These are phyloP conservation scores for Drosophila sp. DNA, from an alignment of 1,140 invertebrate species.

Conservation along the genomic window DNA sequence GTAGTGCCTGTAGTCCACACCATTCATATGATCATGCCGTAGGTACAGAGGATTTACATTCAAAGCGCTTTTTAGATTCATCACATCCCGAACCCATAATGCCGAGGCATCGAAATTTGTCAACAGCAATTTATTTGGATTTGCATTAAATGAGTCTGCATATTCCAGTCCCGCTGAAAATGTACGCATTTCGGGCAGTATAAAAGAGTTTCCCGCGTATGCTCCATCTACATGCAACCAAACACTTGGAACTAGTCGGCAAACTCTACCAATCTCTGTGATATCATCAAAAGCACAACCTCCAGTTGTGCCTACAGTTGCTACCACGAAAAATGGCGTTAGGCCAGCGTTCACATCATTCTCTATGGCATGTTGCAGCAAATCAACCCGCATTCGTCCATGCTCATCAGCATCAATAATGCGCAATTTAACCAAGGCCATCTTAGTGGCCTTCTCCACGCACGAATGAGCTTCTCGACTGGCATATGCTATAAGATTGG, in stretches of 20 bases:
- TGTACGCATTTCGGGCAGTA: slow-evolving; percentile 91
- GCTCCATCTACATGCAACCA: slow-evolving; percentile 92
- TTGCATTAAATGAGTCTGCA: slow-evolving; percentile 95
- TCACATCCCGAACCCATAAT: slow-evolving; percentile 93
- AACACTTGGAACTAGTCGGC: slow-evolving; percentile 86
- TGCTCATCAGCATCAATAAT: slow-evolving; percentile 94
- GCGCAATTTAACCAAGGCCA: slow-evolving; percentile 93
- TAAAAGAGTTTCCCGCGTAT: slow-evolving; percentile 93
- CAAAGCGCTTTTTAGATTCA: slow-evolving; percentile 92
- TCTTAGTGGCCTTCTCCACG: slow-evolving; percentile 97
- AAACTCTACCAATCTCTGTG: slow-evolving; percentile 91
- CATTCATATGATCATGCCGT: slow-evolving; percentile 89
- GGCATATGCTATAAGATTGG: slow-evolving; percentile 93
- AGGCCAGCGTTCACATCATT: slow-evolving; percentile 92
- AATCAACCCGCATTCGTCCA: slow-evolving; percentile 89
- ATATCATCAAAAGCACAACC: slow-evolving; percentile 93
- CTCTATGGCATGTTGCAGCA: slow-evolving; percentile 88
- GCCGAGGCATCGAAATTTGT: slow-evolving; percentile 96
- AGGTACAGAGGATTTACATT: slow-evolving; percentile 96
- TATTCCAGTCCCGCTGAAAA: slow-evolving; percentile 91
- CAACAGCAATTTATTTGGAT: slow-evolving; percentile 96
- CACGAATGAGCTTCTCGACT: slow-evolving; percentile 94
- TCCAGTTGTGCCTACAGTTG: slow-evolving; percentile 91
- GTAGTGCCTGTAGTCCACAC: slow-evolving; percentile 94
- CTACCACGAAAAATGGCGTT: slow-evolving; percentile 93